These are phyloP conservation scores for Byasa hedistus DNA, from an alignment of 2,888 invertebrate genomes.

Conservation along the genomic window DNA sequence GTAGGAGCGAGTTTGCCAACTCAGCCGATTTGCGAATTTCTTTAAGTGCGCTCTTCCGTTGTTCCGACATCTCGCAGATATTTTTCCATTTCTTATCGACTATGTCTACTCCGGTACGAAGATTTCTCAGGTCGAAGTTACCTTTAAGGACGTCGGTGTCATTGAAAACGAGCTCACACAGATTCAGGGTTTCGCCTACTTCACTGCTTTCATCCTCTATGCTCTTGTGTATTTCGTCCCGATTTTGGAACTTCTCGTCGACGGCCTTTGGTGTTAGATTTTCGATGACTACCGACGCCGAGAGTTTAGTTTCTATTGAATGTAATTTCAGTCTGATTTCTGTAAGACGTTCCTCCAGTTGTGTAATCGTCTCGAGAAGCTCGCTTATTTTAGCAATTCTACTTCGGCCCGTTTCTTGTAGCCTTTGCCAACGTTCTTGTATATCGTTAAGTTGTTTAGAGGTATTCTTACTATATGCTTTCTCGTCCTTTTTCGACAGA, in stretches of 20 bases:
- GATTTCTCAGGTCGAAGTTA: slow-evolving; percentile 84
- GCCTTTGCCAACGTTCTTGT: slow-evolving; percentile 84
- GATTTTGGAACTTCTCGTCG: slow-evolving; percentile 84
- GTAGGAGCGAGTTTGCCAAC: slow-evolving; percentile 81
- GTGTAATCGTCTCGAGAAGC: slow-evolving; percentile 84
- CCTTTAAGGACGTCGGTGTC: slow-evolving; percentile 87
- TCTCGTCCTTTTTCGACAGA: slow-evolving; percentile 82
- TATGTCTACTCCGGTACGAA: slow-evolving; percentile 84
- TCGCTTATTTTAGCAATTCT: slow-evolving; percentile 86
- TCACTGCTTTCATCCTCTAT: slow-evolving; percentile 89
- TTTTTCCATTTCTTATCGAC: slow-evolving; percentile 90
- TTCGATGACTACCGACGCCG: slow-evolving; percentile 84
- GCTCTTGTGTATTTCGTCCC: slow-evolving; percentile 85
- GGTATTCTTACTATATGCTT: slow-evolving; percentile 71
- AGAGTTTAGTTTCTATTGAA: slow-evolving; percentile 84
- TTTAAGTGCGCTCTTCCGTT: slow-evolving; percentile 72
- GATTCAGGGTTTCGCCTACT: slow-evolving; percentile 88
- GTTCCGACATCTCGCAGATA: slow-evolving; percentile 86
- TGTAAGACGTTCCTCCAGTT: slow-evolving; percentile 85
- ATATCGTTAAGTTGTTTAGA: slow-evolving; percentile 81
- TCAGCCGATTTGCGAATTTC: slow-evolving; percentile 82
- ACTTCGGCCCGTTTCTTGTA: slow-evolving; percentile 83
- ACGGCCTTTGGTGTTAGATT: slow-evolving; percentile 82
- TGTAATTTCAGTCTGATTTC: slow-evolving; percentile 87
- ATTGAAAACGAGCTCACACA: slow-evolving; percentile 87